These are phyloP conservation scores for Drosophila willistoni DNA, from an alignment of 1,140 invertebrate species.

Conservation along the genomic window DNA sequence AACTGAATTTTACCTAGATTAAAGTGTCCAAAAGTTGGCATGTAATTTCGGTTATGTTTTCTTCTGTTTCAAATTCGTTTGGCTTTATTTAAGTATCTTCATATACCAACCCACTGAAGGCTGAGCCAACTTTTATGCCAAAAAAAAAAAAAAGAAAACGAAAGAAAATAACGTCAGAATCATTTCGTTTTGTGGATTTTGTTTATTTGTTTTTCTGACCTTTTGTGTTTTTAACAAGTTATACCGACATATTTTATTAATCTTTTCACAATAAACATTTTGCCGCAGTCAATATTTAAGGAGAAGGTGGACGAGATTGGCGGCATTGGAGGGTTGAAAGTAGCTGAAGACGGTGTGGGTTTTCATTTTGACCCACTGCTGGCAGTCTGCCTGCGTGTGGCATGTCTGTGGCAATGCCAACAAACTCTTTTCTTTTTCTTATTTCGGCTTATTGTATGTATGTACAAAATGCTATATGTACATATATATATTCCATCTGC, in stretches of 20 bases:
- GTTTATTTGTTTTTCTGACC: no score
- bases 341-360: conserved; percentile 1
- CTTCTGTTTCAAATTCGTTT: no score
- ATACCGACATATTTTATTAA: conserved; percentile 59
- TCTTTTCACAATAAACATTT: conserved; percentile 71
- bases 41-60: no score
- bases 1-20: no score
- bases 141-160: no score
- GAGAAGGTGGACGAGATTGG: conserved; percentile 1
- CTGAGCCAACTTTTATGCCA: no score
- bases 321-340: not conserved
- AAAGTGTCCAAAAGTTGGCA: no score
- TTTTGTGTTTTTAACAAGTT: conserved; percentile 26
- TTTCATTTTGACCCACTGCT: conserved; percentile 57
- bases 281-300: conserved; percentile 43
- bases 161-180: no score
- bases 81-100: no score
- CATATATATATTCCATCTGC: conserved; percentile 23
- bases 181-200: no score
- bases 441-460: conserved; percentile 6
- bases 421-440: conserved; percentile 25
- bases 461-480: no score
- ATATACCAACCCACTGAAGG: no score
- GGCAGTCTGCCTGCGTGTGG: conserved; percentile 51
- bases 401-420: conserved; percentile 57